Conservation (phyloP, 2,888 invertebrate genomes). For the Sipunculus nudus region DNA sequence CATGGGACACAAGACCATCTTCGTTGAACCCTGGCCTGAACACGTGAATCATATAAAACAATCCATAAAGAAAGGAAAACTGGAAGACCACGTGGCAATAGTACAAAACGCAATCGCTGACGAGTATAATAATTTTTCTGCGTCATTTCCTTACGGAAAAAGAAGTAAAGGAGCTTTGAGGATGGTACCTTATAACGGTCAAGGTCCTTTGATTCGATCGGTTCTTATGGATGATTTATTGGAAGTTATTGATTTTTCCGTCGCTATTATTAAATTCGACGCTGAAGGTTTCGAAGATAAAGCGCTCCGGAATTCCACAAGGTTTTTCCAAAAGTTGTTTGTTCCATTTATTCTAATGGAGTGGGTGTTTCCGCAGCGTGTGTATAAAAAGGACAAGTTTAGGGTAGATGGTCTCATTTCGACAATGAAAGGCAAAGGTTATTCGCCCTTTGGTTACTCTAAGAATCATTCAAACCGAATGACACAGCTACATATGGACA, state of each 20-base stretch:
- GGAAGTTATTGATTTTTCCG: background rate
- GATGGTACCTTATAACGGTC: background rate
- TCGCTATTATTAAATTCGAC: background rate
- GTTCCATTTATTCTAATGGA: background rate
- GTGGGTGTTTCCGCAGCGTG: background rate
- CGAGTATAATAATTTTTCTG: background rate
- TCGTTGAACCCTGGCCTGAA: background rate
- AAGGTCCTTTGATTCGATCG: background rate
- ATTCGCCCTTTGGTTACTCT: background rate
- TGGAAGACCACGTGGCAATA: background rate
- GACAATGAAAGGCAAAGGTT: background rate
- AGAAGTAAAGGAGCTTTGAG: background rate
- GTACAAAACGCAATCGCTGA: background rate
- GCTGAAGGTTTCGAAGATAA: too few relatives aligned
- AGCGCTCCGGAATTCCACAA: background rate
- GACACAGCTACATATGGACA: background rate
- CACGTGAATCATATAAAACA: background rate
- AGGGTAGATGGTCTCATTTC: background rate
- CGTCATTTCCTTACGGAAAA: background rate
- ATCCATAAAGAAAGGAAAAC: background rate
- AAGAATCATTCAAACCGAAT: too few relatives aligned
- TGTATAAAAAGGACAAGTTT: background rate
- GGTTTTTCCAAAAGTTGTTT: background rate
- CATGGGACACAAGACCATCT: background rate
- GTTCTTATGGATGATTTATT: background rate